Evolutionary conservation across 2,888 invertebrate genomes (phyloP).

Genomic region (Hypomecis punctinalis): DNA sequence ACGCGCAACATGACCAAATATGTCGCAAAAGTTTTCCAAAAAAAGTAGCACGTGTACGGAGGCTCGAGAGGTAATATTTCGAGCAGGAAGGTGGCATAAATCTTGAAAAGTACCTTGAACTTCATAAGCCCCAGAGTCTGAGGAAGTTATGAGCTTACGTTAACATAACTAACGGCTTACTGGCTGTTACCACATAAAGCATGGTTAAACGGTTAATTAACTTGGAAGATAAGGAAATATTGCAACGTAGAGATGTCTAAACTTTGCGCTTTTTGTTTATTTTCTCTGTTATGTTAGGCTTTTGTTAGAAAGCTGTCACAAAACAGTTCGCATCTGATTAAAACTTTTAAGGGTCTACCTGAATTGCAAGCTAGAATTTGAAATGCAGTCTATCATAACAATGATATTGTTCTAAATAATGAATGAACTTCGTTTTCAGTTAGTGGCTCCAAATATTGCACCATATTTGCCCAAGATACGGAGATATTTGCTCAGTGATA

Average conservation of each 20-base stretch:
- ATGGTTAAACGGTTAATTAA: conserved; percentile 32
- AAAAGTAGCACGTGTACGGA: conserved; percentile 15
- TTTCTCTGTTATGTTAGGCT: background rate
- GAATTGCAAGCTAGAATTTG: background rate
- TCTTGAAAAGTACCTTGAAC: conserved; percentile 31
- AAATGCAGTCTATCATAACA: conserved; percentile 5
- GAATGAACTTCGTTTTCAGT: background rate
- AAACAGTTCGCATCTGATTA: background rate
- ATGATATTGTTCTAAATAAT: background rate
- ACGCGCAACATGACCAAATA: background rate
- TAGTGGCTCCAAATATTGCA: background rate
- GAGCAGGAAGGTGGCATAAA: conserved; percentile 34
- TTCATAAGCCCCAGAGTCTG: conserved; percentile 30
- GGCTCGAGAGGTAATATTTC: conserved; percentile 23
- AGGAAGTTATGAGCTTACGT: conserved; percentile 32
- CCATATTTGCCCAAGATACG: too few relatives aligned
- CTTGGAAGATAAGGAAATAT: conserved; percentile 16
- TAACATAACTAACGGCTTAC: conserved; percentile 32
- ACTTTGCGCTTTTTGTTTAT: background rate
- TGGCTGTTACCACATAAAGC: conserved; percentile 25
- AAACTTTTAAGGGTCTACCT: conserved; percentile 19
- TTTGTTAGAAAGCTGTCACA: background rate
- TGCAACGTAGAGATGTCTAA: background rate
- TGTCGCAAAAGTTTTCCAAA: conserved; percentile 3
- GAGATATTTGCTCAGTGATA: too few relatives aligned